Evolutionary conservation across 2,797 vertebrate genomes (phyloP).

Genomic region (Eospalax fontanierii): DNA sequence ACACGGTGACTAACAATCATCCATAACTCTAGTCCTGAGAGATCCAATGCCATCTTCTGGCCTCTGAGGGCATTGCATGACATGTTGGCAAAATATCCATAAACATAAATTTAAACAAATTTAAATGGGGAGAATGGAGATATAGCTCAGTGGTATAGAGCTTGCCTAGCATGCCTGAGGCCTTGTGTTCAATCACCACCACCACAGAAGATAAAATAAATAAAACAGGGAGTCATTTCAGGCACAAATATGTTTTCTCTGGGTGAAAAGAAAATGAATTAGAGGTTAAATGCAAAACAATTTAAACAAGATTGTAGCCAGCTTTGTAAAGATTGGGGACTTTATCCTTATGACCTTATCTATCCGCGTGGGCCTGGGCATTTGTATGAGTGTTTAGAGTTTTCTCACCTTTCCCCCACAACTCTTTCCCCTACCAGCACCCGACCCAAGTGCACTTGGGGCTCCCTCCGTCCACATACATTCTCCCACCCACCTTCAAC

Average conservation of each 20-base stretch:
- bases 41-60: too few species aligned
- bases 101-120: too few species aligned
- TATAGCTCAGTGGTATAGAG: not conserved
- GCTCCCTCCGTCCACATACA: fast-evolving
- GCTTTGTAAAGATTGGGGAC: not conserved
- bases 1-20: too few species aligned
- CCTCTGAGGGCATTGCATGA: too few species aligned
- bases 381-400: not conserved
- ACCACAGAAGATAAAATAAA: not conserved
- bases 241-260: not conserved
- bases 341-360: not conserved
- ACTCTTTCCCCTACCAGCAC: not conserved
- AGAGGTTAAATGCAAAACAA: not conserved
- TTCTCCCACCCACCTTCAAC: not conserved
- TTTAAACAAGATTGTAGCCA: not conserved
- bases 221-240: not conserved
- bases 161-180: not conserved
- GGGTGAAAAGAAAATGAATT: not conserved
- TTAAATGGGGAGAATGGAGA: not conserved
- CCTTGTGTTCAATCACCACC: not conserved
- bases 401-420: not conserved
- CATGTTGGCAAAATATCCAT: too few species aligned
- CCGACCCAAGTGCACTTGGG: not conserved
- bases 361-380: fast-evolving
- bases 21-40: too few species aligned